Evolutionary conservation across 2,113 vertebrate species (phyloP).

Genomic region (Progne subis): DNA sequence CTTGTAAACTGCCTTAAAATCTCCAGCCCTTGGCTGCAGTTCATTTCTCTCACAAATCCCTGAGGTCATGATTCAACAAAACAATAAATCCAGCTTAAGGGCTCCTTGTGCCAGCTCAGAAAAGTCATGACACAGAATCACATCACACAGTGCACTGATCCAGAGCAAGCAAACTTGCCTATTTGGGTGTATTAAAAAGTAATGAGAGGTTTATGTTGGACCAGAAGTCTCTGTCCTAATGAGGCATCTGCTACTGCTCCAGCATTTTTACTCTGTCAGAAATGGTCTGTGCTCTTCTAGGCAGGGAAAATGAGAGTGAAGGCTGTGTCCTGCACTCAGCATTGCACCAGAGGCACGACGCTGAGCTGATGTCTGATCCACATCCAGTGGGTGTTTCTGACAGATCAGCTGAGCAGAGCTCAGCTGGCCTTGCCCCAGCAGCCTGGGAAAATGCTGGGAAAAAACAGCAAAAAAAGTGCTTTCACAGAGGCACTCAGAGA

Average conservation of each 20-base stretch:
- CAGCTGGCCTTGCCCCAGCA: background rate
- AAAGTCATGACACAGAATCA: conserved; percentile 12
- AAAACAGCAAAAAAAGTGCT: background rate
- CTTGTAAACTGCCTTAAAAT: background rate
- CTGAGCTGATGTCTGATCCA: fast-evolving
- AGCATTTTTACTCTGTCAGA: background rate
- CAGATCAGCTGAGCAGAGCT: background rate
- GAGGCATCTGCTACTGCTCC: background rate
- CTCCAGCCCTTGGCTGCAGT: background rate
- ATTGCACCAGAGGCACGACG: background rate
- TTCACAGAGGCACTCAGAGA: background rate
- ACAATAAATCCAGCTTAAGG: conserved; percentile 54
- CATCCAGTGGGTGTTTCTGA: background rate
- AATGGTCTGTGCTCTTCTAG: background rate
- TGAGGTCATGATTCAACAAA: conserved; percentile 31
- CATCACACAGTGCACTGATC: background rate
- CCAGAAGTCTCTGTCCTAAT: background rate
- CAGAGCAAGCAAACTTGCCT: background rate
- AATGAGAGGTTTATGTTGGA: background rate
- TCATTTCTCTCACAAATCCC: conserved; percentile 37
- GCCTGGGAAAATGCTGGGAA: background rate
- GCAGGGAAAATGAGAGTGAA: background rate
- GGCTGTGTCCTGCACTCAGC: background rate
- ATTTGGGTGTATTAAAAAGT: background rate
- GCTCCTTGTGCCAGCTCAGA: background rate